Conservation (phyloP, 2,797 vertebrate species). For the Acanthurus tractus region DNA sequence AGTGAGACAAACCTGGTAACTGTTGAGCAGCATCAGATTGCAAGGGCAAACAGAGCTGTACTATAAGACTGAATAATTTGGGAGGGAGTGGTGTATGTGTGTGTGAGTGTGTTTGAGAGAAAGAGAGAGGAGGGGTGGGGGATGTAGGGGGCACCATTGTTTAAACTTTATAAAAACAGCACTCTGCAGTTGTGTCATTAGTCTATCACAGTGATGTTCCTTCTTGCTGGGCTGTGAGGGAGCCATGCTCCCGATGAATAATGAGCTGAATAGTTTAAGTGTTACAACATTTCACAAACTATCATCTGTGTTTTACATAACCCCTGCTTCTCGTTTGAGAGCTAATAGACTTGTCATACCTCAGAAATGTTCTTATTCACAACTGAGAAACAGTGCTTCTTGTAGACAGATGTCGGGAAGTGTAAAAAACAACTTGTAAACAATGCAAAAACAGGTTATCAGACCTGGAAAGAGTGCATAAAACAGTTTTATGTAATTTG, state of each 20-base stretch:
- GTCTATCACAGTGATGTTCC: constrained; percentile 49
- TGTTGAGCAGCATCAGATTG: constrained; percentile 73
- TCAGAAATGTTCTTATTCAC: constrained; percentile 14
- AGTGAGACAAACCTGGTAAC: constrained; percentile 80
- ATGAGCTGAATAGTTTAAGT: constrained; percentile 44
- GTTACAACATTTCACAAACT: constrained; percentile 54
- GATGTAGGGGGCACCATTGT: constrained; percentile 52
- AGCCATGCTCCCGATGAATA: constrained; percentile 58
- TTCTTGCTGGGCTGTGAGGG: constrained; percentile 26
- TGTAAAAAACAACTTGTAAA: constrained; percentile 36
- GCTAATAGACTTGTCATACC: constrained; percentile 49
- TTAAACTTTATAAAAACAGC: constrained; percentile 64
- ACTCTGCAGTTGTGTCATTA: constrained; percentile 51
- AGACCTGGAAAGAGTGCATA: not conserved
- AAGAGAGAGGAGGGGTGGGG: constrained; percentile 3
- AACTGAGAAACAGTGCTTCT: constrained; percentile 17
- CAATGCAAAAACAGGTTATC: not conserved
- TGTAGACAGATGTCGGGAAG: not conserved
- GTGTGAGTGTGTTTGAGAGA: not conserved
- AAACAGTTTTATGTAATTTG: constrained; percentile 18
- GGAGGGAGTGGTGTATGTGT: constrained; percentile 24
- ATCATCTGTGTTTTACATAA: constrained; percentile 48
- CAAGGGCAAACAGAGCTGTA: constrained; percentile 68
- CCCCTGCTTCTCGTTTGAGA: constrained; percentile 11
- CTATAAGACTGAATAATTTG: constrained; percentile 65